These are phyloP conservation scores for Saccopteryx leptura DNA, from an alignment of 2,113 vertebrate genomes.

Conservation along the genomic window DNA sequence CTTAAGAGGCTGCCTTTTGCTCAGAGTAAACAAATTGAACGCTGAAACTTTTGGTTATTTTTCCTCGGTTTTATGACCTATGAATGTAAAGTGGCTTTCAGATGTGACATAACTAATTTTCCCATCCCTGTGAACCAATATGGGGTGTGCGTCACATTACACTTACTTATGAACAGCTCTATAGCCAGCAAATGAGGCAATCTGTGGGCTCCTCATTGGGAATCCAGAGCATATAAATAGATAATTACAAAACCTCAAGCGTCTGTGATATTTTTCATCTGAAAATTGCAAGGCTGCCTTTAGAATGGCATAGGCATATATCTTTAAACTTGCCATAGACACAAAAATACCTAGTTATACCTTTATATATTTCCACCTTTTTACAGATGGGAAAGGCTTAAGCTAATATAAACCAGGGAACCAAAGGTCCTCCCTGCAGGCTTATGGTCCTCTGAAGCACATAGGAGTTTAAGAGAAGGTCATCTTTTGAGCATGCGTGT, in stretches of 20 bases:
- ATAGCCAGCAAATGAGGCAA: constrained; percentile 72
- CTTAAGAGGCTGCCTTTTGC: constrained; percentile 77
- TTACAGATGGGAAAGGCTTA: not conserved
- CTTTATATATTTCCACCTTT: constrained; percentile 5
- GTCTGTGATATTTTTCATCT: constrained; percentile 76
- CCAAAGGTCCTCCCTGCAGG: not conserved
- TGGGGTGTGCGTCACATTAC: constrained; percentile 69
- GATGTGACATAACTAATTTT: constrained; percentile 83
- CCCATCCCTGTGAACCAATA: constrained; percentile 60
- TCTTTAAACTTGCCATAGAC: constrained; percentile 33
- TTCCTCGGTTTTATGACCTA: constrained; percentile 78
- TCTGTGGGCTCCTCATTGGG: constrained; percentile 70
- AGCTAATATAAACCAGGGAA: not conserved
- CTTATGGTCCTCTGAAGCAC: not conserved
- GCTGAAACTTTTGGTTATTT: constrained; percentile 80
- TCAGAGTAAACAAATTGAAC: constrained; percentile 83
- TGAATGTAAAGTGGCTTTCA: constrained; percentile 82
- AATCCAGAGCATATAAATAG: constrained; percentile 78
- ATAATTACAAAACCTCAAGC: constrained; percentile 77
- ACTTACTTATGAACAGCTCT: constrained; percentile 76
- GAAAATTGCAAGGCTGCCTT: constrained; percentile 72
- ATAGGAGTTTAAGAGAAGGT: not conserved
- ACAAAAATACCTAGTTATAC: constrained; percentile 39
- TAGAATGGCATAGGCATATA: constrained; percentile 55
- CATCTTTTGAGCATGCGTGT: not conserved